phyloP scores from a whole-genome alignment of 2,888 invertebrate species.

The Dyspetes luteomarginatus region DNA sequence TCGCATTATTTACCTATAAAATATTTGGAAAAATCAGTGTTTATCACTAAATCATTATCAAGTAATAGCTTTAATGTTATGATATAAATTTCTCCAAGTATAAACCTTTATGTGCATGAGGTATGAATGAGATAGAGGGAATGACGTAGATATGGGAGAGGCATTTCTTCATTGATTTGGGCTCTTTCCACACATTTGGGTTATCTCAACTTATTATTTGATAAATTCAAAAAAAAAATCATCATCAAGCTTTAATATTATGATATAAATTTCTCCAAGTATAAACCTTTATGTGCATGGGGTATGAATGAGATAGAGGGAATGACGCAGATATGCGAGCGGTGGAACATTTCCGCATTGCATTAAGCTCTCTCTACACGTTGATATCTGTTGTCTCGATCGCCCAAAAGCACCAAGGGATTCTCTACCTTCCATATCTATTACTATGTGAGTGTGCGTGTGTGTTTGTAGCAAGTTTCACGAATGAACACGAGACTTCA shows the following conservation, averaged over 20 bases:
- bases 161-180: constrained; percentile 41
- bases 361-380: constrained; percentile 26
- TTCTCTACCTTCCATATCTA: not conserved
- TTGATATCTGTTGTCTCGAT: constrained; percentile 33
- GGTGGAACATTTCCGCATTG: constrained; percentile 38
- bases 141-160: not conserved
- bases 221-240: too few species aligned
- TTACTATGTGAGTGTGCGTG: not conserved
- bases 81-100: not conserved
- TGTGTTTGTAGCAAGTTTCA: not conserved
- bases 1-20: too few species aligned
- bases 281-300: not conserved
- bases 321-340: not conserved
- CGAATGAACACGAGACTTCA: constrained; percentile 18
- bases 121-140: not conserved
- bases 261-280: not conserved
- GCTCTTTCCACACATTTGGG: not conserved
- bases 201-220: too few species aligned
- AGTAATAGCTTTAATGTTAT: too few species aligned
- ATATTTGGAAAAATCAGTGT: too few species aligned
- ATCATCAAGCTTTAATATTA: too few species aligned
- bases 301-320: not conserved
- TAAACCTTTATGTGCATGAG: not conserved
- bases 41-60: too few species aligned
- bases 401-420: not conserved